phyloP scores from a whole-genome alignment of 2,113 vertebrate genomes.

The Caranx ignobilis region DNA sequence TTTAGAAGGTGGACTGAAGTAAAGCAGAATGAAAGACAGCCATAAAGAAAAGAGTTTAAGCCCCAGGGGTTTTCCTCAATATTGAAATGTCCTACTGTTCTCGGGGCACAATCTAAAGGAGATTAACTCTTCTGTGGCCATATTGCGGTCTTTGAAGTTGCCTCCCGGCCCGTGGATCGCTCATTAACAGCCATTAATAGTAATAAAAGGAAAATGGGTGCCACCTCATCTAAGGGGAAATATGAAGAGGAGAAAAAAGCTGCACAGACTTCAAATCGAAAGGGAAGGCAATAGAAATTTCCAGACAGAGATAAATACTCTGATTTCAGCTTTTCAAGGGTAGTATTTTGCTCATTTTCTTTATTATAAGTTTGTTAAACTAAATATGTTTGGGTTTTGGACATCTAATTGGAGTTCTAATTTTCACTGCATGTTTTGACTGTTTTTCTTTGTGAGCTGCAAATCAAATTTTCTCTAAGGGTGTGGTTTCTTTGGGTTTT shows the following conservation, averaged over 20 bases:
- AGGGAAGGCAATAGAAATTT: background rate
- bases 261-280: background rate
- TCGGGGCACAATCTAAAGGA: conserved; percentile 75
- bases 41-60: conserved; percentile 46
- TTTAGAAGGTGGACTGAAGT: conserved; percentile 44
- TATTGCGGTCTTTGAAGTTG: conserved; percentile 65
- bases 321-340: too few species aligned
- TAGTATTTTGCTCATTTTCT: too few species aligned
- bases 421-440: background rate
- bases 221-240: conserved; percentile 31
- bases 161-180: conserved; percentile 49
- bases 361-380: too few species aligned
- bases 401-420: too few species aligned
- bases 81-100: conserved; percentile 77
- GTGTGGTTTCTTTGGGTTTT: background rate
- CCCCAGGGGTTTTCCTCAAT: conserved; percentile 67
- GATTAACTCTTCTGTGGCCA: conserved; percentile 74
- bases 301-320: too few species aligned
- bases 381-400: too few species aligned
- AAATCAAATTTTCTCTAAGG: background rate
- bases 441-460: background rate
- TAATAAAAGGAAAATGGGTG: conserved; percentile 67
- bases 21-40: conserved; percentile 58
- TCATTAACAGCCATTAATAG: conserved; percentile 75
- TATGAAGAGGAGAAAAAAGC: conserved; percentile 26